Evolutionary conservation across 2,888 invertebrate genomes (phyloP).

Genomic region (Apotomis capreana): DNA sequence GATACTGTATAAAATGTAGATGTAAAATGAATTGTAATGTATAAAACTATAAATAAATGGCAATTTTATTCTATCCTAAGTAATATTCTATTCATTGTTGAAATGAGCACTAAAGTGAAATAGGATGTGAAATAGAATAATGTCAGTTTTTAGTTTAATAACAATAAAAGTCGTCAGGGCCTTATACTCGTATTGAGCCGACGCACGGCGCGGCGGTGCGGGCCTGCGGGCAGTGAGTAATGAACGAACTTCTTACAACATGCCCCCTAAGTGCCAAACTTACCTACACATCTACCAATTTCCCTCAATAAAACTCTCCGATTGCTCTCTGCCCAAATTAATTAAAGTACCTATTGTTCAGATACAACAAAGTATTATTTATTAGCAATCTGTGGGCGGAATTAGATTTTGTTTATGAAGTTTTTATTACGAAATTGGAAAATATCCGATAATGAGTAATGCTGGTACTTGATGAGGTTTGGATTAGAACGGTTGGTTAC

Average conservation of each 20-base stretch:
- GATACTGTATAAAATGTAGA: too few species aligned
- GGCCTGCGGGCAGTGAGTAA: slow-evolving; percentile 36
- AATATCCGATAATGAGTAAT: neutral
- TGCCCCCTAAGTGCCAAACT: slow-evolving; percentile 42
- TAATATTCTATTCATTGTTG: too few species aligned
- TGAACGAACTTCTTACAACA: slow-evolving; percentile 44
- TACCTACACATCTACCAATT: slow-evolving; percentile 44
- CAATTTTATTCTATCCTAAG: too few species aligned
- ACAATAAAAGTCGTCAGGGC: too few species aligned
- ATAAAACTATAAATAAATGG: too few species aligned
- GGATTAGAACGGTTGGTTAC: too few species aligned
- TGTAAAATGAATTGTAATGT: too few species aligned
- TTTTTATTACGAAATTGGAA: neutral
- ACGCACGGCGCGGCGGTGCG: neutral
- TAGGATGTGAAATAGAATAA: too few species aligned
- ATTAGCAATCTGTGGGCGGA: slow-evolving; percentile 6
- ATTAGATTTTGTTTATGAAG: neutral
- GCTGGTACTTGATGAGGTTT: too few species aligned
- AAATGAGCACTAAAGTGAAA: too few species aligned
- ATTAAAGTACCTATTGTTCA: slow-evolving; percentile 31
- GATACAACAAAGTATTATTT: slow-evolving; percentile 27
- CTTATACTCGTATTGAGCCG: too few species aligned
- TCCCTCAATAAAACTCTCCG: slow-evolving; percentile 43
- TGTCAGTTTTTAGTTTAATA: too few species aligned
- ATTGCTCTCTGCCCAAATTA: slow-evolving; percentile 39